Conservation (phyloP, 1,140 invertebrate genomes). For the Drosophila varians region DNA sequence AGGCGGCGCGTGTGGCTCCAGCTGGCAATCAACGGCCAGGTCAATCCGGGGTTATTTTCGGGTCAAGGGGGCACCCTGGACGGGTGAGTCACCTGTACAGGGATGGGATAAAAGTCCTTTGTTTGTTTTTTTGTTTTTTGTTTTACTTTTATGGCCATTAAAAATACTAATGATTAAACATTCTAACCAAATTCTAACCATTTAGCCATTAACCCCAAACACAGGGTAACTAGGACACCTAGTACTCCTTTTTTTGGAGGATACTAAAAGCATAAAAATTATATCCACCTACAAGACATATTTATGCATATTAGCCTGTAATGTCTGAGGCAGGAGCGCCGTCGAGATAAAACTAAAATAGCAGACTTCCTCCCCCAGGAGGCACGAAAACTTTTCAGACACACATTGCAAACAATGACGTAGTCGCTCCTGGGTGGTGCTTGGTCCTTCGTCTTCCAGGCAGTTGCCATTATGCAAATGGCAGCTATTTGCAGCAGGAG, state of each 20-base stretch:
- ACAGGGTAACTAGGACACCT: neutral
- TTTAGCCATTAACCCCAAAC: neutral
- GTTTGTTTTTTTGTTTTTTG: no score
- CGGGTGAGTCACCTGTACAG: slow-evolving; percentile 6
- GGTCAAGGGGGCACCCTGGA: slow-evolving; percentile 10
- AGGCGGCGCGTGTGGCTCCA: slow-evolving; percentile 28
- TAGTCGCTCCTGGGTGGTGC: slow-evolving; percentile 39
- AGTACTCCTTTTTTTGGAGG: slow-evolving; percentile 5
- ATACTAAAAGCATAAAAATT: slow-evolving; percentile 68
- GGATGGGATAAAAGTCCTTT: no score
- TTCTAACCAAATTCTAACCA: no score
- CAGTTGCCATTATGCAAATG: slow-evolving; percentile 51
- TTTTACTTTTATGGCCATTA: no score
- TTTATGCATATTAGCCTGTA: slow-evolving; percentile 63
- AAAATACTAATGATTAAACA: no score
- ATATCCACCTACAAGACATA: slow-evolving; percentile 41
- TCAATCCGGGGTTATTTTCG: slow-evolving; percentile 25
- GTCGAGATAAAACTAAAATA: slow-evolving; percentile 46
- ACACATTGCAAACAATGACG: slow-evolving; percentile 58
- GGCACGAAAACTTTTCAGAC: slow-evolving; percentile 66
- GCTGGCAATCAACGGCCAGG: slow-evolving; percentile 17
- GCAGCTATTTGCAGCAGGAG: slow-evolving; percentile 36
- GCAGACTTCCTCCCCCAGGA: neutral
- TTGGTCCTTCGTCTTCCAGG: slow-evolving; percentile 20
- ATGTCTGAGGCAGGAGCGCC: slow-evolving; percentile 29